Evolutionary conservation across 1,140 invertebrate genomes (phyloP).

Genomic region (Cyrtorhinus lividipennis): DNA sequence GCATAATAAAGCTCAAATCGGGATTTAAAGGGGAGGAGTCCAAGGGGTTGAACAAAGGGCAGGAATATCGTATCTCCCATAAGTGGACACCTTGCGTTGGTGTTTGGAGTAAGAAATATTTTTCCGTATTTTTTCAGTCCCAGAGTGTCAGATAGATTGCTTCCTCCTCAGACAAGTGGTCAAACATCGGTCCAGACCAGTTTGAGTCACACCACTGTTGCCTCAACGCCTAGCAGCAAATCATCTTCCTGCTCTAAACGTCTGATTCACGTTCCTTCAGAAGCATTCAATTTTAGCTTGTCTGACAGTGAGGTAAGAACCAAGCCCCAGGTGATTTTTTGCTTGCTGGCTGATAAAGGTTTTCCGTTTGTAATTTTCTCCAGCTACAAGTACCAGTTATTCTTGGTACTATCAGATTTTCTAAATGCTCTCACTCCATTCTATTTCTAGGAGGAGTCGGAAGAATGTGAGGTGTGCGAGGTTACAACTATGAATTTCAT

Average conservation of each 20-base stretch:
- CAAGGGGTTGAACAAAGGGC: too few species aligned
- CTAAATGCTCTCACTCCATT: too few species aligned
- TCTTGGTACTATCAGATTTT: too few species aligned
- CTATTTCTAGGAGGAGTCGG: constrained; percentile 28
- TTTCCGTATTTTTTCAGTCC: neutral
- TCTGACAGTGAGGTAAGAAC: constrained; percentile 31
- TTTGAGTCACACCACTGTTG: constrained; percentile 1
- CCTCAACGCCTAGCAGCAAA: constrained; percentile 25
- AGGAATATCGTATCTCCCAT: too few species aligned
- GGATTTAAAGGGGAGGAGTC: too few species aligned
- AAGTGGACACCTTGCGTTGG: too few species aligned
- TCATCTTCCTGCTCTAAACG: neutral
- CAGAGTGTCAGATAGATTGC: neutral
- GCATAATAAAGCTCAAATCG: too few species aligned
- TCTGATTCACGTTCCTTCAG: neutral
- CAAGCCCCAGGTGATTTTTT: too few species aligned
- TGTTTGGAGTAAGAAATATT: too few species aligned
- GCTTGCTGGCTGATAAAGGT: too few species aligned
- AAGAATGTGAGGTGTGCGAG: constrained; percentile 30
- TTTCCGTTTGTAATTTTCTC: too few species aligned
- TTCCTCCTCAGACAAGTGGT: neutral
- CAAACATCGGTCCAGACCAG: neutral
- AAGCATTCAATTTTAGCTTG: constrained; percentile 23
- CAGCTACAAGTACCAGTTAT: too few species aligned
- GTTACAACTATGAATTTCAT: constrained; percentile 1